Percentiles rank a stretch among this genome's conserved stretches.
These are phyloP conservation scores for Zosterops lateralis DNA, from an alignment of 2,113 vertebrate genomes.

Conservation along the genomic window DNA sequence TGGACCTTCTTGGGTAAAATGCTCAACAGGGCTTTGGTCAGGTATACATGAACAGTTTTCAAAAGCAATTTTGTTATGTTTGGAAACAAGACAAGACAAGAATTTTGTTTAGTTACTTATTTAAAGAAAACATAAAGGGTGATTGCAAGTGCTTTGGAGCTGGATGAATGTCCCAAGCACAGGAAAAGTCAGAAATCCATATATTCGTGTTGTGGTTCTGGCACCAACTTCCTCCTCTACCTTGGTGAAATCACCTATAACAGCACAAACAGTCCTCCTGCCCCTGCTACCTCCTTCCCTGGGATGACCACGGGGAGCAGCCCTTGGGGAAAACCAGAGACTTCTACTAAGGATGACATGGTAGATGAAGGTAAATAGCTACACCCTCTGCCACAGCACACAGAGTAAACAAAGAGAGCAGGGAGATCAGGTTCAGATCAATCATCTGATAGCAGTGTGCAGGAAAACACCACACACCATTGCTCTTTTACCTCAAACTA, in stretches of 20 bases:
- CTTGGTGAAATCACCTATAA: background rate
- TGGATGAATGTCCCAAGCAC: background rate
- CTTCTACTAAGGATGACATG: background rate
- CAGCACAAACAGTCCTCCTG: background rate
- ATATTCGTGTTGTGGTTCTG: background rate
- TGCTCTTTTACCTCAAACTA: background rate
- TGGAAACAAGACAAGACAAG: background rate
- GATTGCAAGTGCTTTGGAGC: background rate
- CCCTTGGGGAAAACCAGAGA: background rate
- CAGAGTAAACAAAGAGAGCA: background rate
- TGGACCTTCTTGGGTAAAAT: background rate
- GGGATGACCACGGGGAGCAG: background rate
- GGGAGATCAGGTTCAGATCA: background rate
- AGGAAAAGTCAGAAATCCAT: background rate
- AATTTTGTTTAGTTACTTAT: background rate
- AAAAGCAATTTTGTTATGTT: background rate
- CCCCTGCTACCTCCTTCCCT: background rate
- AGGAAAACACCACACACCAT: background rate
- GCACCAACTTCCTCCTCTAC: background rate
- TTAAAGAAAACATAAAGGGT: background rate
- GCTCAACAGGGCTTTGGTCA: background rate
- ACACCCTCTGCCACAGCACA: background rate
- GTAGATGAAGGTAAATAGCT: background rate
- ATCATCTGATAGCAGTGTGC: background rate
- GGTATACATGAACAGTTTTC: background rate